Conservation (phyloP, 2,888 invertebrate species). For the Frankliniella intonsa region DNA sequence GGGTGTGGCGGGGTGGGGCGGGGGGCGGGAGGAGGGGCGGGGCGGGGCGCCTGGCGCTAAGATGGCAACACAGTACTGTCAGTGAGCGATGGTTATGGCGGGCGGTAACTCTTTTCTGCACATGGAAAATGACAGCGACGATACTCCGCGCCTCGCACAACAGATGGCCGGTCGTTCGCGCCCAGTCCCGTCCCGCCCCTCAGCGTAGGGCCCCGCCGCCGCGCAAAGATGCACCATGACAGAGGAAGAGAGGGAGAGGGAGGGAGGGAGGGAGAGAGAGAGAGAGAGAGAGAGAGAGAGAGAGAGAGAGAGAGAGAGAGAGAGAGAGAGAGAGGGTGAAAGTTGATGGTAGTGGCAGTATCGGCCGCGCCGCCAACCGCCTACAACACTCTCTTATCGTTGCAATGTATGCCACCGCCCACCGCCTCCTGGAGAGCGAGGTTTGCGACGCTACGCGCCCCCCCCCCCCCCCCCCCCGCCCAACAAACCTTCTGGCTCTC, state of each 20-base stretch:
- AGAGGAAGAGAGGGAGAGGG: not conserved
- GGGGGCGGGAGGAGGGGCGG: not conserved
- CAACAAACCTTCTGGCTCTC: too few species aligned
- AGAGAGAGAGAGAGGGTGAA: not conserved
- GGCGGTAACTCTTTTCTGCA: conserved; percentile 22
- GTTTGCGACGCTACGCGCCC: too few species aligned
- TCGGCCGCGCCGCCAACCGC: too few species aligned
- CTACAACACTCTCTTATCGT: too few species aligned
- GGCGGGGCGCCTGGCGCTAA: not conserved
- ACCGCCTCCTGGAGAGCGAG: too few species aligned
- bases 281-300: not conserved
- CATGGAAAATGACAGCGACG: conserved; percentile 16
- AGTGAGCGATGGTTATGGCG: conserved; percentile 24
- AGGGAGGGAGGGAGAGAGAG: not conserved
- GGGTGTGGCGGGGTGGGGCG: not conserved
- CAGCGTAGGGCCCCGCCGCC: not conserved
- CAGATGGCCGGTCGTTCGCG: not conserved
- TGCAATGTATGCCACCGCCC: too few species aligned
- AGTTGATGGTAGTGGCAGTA: not conserved
- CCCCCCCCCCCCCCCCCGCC: too few species aligned
- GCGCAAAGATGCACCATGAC: not conserved
- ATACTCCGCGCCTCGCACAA: conserved; percentile 6
- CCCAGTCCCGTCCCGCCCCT: not conserved
- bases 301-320: not conserved
- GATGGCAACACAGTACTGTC: not conserved